Evolutionary conservation across 2,797 vertebrate genomes (phyloP), one percentile per base, ranked within the genome.

Genomic region (Otolemur crassicaudatus): DNA sequence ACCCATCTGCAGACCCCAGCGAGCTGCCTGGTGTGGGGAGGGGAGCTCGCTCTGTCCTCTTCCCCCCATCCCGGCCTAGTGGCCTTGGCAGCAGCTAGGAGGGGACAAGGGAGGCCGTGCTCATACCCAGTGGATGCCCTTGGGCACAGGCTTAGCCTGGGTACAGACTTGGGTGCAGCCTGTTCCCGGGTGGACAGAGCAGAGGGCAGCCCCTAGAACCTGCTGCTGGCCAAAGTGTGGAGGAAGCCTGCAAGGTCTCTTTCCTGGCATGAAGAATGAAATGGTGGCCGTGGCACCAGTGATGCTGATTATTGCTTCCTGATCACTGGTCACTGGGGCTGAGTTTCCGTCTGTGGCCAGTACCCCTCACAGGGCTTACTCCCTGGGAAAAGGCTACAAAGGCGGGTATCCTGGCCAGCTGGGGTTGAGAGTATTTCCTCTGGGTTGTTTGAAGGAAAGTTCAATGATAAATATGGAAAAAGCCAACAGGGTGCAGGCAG

Each of bases 371-470:
- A 86, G 5, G 65, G 92, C 67, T 96, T 97, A 94, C 98, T 89
- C 98, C 96, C 98, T 98, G 98, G 98, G 98, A 98, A 98, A 98
- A 96, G 49, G 82, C 90, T 27, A 87, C 96, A 85, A 97, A 98
- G 98, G 89, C 94, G 97, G 97, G 98, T 97, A 98, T 98, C 98
- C 98, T 98, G 98, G 94, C 93, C 98, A 98, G 98, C 98, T 98
- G 98, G 94, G 94, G 86, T 90, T 63, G 87, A 92, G 83, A 96
- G 79, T 97, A 79, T 96, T 98, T 98, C 98, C 98, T 98, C 97
- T 97, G 91, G 81, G 97, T 98, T 98, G 98, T 98, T 94, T 94
- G 67, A 97, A 95, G 97, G 97, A 97, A 97, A 97, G 96, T 97
- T 97, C 95, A 81, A 90, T 95, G 93, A 97, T 95, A 97, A 98